Conservation (phyloP, 2,888 invertebrate genomes). For the Scelioninae gen. 2 region DNA sequence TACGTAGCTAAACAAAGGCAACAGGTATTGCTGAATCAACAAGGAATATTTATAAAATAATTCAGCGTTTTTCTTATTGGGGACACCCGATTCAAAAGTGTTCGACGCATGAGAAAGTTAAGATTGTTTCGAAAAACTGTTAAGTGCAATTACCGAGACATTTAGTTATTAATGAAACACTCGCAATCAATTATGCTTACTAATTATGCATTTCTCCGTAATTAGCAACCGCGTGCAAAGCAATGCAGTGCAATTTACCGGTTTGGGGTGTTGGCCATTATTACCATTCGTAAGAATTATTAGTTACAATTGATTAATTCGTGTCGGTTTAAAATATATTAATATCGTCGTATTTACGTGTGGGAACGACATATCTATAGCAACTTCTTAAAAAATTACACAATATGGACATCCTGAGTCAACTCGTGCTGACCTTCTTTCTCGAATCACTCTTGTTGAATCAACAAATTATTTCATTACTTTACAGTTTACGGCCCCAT, state of each 20-base stretch:
- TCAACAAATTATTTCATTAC: conserved; percentile 55
- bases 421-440: conserved; percentile 52
- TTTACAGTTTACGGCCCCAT: conserved; percentile 10
- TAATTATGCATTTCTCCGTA: too few relatives aligned
- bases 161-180: too few relatives aligned
- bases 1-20: not conserved
- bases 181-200: too few relatives aligned
- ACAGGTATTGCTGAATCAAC: conserved; percentile 3
- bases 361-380: conserved; percentile 40
- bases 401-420: conserved; percentile 40
- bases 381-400: conserved; percentile 45
- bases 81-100: conserved; percentile 3
- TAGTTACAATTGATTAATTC: too few relatives aligned
- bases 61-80: not conserved
- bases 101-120: conserved; percentile 4
- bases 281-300: too few relatives aligned
- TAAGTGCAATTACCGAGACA: too few relatives aligned
- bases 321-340: too few relatives aligned
- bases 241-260: too few relatives aligned
- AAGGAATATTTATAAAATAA: conserved; percentile 17
- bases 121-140: too few relatives aligned
- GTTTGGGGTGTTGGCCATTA: too few relatives aligned
- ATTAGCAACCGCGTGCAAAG: too few relatives aligned
- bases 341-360: conserved; percentile 2
- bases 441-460: conserved; percentile 52